A percentile compares a stretch with the other conserved stretches of the same genome.
phyloP scores from a whole-genome alignment of 2,888 invertebrate species.

The Sericinus montela region DNA sequence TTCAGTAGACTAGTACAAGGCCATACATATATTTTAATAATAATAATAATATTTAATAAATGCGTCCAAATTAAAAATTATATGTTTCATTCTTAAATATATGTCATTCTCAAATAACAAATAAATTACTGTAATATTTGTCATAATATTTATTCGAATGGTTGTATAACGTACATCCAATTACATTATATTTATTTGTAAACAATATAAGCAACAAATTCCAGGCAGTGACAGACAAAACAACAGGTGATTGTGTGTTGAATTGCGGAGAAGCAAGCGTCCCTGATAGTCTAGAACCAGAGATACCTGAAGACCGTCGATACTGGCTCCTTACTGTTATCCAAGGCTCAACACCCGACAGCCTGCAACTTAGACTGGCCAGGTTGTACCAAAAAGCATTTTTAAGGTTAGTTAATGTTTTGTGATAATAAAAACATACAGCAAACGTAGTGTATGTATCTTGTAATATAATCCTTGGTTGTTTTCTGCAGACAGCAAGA shows the following conservation, averaged over 20 bases:
- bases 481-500: conserved; percentile 84
- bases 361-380: conserved; percentile 86
- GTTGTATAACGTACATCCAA: neutral
- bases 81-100: too few relatives aligned
- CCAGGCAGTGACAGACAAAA: conserved; percentile 70
- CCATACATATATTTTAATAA: too few relatives aligned
- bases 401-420: conserved; percentile 76
- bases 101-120: too few relatives aligned
- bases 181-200: conserved; percentile 4
- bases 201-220: neutral
- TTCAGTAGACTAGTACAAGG: too few relatives aligned
- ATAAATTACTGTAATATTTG: too few relatives aligned
- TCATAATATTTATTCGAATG: too few relatives aligned
- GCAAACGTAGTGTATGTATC: too few relatives aligned
- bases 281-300: conserved; percentile 73
- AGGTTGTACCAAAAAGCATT: conserved; percentile 90
- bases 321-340: conserved; percentile 92
- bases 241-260: conserved; percentile 72
- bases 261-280: conserved; percentile 69
- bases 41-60: too few relatives aligned
- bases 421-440: too few relatives aligned
- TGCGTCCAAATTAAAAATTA: too few relatives aligned
- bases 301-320: conserved; percentile 81
- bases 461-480: too few relatives aligned
- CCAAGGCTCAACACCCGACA: conserved; percentile 78